Base-by-base conservation (phyloP, 35 echinoderm and acorn worm genomes). In the Strongylocentrotus purpuratus region DNA sequence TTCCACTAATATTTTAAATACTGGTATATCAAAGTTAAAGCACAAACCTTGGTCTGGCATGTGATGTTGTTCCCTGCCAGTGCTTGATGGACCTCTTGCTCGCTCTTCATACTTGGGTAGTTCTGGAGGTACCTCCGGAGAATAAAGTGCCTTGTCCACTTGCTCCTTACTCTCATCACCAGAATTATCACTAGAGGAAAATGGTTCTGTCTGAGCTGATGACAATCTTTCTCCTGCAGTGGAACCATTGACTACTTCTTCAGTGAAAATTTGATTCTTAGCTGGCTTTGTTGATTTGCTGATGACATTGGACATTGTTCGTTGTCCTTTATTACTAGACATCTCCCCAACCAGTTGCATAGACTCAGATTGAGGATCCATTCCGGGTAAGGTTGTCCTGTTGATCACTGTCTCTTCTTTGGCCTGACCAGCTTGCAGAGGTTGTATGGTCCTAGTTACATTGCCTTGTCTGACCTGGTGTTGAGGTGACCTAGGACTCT, bases 161-260 rank as follows among this genome's bases (percentile, higher is more conserved):
- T 31, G 91, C n/a, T 58, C 91, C 91, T 58, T 58, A 58, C 91
- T 93, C 46, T 50, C 91, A 32, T 48, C 48, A 58, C 28, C 91
- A 14, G 91, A 93, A 14, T 88, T 92, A 10, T 96, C 95, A 46
- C 94, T 93, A 1, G 96, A 96, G 28, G 96, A 94, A 48, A 96
- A 96, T 35, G 86, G 96, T 50, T 96, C 96, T 13, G 96, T 96
- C 31, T 87, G 92, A 33, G 92, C 94, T 7, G 96, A 94, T 58
- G 93, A 94, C 88, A 61, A 10, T 47, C 46, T 93, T 14, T 78
- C 65, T 78, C 65, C 65, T 78, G 28, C 20, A 78, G 65, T 7
- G 28, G 65, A 18, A 28, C 65, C 65, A 22, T n/a, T 78, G 65
- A 78, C 65, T 8, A 78, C 65, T 78, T 78, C 65, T 31, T 31